Conservation (phyloP, 2,113 vertebrate species). For the Baryphthengus martii region DNA sequence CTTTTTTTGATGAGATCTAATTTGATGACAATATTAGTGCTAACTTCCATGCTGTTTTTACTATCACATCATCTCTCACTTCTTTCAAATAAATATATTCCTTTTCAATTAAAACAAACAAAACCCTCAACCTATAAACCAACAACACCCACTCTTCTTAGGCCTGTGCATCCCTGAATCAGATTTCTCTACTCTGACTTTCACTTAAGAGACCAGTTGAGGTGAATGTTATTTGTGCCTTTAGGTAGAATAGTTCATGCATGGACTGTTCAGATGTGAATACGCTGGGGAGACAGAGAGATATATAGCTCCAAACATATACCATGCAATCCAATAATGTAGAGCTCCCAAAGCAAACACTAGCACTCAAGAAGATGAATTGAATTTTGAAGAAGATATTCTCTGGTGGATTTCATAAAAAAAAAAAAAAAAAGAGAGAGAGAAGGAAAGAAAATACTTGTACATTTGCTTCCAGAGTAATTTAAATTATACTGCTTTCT, state of each 20-base stretch:
- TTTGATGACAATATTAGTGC: background rate
- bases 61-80: background rate
- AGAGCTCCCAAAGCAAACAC: conserved; percentile 15
- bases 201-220: background rate
- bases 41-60: background rate
- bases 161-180: background rate
- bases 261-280: background rate
- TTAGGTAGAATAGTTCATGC: background rate
- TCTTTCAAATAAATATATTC: background rate
- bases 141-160: background rate
- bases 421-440: no score
- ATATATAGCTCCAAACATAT: background rate
- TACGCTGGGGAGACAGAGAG: background rate
- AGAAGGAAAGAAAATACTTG: background rate
- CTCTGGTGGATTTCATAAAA: background rate
- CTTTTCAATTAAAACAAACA: background rate
- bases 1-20: background rate
- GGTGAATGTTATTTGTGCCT: background rate
- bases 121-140: background rate
- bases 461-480: background rate
- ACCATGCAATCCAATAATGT: background rate
- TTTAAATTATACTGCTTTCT: background rate
- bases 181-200: background rate
- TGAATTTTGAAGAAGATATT: conserved; percentile 10
- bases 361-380: conserved; percentile 14